A percentile compares a stretch with the other conserved stretches of the same genome.
Conservation (phyloP, 2,797 vertebrate species). For the Gadopsis marmoratus region DNA sequence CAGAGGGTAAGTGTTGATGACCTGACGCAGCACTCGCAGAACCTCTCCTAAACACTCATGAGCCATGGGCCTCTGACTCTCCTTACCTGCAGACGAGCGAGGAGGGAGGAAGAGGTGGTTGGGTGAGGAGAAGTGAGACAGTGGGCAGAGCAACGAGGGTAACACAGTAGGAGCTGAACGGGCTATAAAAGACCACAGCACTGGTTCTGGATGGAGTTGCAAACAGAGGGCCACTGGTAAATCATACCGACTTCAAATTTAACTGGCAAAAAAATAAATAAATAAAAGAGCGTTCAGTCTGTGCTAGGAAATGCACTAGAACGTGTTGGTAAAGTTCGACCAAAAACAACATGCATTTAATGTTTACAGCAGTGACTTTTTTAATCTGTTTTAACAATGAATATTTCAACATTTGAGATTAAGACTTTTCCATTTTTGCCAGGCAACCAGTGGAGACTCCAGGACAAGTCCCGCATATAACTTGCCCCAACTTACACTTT, state of each 20-base stretch:
- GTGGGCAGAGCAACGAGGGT: not conserved
- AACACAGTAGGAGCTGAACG: not conserved
- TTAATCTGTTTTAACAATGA: not conserved
- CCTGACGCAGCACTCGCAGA: constrained; percentile 92
- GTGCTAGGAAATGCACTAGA: not conserved
- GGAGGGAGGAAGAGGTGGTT: not conserved
- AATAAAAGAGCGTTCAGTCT: not conserved
- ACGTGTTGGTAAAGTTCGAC: not conserved
- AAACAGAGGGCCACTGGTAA: not conserved
- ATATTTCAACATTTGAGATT: not conserved
- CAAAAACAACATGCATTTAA: not conserved
- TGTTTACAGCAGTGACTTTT: not conserved
- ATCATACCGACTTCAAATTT: not conserved
- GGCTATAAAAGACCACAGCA: not conserved
- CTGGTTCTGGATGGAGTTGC: not conserved
- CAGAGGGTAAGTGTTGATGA: constrained; percentile 93
- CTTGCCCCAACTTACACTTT: not conserved
- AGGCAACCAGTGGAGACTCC: too few species aligned
- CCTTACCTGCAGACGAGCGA: constrained; percentile 85
- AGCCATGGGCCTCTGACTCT: constrained; percentile 88
- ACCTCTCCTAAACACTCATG: constrained; percentile 95
- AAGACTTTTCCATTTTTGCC: too few species aligned
- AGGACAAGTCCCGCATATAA: not conserved
- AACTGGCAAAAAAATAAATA: not conserved
- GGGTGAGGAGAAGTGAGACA: not conserved